These are phyloP conservation scores for Microplitis demolitor DNA, from an alignment of 1,140 invertebrate species.

Conservation along the genomic window DNA sequence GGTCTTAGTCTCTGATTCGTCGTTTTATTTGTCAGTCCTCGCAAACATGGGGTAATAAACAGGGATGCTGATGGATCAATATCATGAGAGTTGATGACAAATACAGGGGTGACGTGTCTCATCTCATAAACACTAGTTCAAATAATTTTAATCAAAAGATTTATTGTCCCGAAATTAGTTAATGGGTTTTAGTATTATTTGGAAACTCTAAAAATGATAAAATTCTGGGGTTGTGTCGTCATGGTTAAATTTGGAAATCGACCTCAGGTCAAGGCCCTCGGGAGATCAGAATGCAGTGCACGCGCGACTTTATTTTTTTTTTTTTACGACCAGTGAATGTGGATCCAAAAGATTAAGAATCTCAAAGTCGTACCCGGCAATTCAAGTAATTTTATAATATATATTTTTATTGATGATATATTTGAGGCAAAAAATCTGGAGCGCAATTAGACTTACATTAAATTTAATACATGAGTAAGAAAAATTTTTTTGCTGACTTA, in stretches of 20 bases:
- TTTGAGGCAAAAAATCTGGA: no score
- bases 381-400: background rate
- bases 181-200: no score
- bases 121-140: background rate
- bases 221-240: background rate
- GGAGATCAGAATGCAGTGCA: background rate
- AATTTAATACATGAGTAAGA: no score
- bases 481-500: no score
- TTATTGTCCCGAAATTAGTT: background rate
- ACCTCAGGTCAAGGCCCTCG: background rate
- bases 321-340: background rate
- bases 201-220: no score
- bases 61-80: conserved; percentile 10
- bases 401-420: background rate
- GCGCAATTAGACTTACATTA: no score
- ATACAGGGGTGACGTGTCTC: conserved; percentile 10
- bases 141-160: background rate
- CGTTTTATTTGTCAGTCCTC: no score
- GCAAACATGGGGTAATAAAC: conserved; percentile 11
- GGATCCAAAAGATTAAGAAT: background rate
- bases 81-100: conserved; percentile 5
- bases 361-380: background rate
- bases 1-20: background rate
- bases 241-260: background rate
- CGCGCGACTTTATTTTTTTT: background rate